Conservation (phyloP, 2,797 vertebrate species). For the Lepidocolaptes lacrymiger region DNA sequence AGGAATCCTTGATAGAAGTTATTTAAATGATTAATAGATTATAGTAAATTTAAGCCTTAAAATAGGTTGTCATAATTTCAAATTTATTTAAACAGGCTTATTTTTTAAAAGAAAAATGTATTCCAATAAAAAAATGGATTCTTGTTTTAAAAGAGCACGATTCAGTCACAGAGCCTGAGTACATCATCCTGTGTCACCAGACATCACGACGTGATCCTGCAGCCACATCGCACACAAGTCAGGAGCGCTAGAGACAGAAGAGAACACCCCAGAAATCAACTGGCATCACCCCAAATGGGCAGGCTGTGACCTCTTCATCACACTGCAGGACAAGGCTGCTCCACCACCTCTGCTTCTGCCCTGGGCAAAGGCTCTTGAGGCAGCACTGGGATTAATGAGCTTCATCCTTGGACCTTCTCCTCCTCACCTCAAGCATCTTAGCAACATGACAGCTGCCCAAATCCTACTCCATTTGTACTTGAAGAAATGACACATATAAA, state of each 20-base stretch:
- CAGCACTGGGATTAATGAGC: neutral
- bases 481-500: neutral
- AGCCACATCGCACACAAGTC: neutral
- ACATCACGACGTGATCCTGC: fast-evolving
- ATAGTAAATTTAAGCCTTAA: constrained; percentile 63
- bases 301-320: neutral
- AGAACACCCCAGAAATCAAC: neutral
- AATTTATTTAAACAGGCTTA: constrained; percentile 57
- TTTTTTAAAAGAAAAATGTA: constrained; percentile 40
- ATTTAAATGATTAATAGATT: constrained; percentile 67
- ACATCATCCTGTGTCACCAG: fast-evolving
- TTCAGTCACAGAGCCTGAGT: neutral
- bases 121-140: neutral
- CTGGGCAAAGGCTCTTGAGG: neutral
- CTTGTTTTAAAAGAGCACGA: neutral
- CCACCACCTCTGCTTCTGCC: neutral
- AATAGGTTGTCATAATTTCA: constrained; percentile 65
- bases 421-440: neutral
- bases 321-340: neutral
- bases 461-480: neutral
- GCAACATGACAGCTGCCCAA: neutral
- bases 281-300: fast-evolving
- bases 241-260: neutral
- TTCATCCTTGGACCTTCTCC: neutral
- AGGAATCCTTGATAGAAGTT: constrained; percentile 40